phyloP scores from a whole-genome alignment of 1,140 invertebrate species.

The Palaemon carinicauda region DNA sequence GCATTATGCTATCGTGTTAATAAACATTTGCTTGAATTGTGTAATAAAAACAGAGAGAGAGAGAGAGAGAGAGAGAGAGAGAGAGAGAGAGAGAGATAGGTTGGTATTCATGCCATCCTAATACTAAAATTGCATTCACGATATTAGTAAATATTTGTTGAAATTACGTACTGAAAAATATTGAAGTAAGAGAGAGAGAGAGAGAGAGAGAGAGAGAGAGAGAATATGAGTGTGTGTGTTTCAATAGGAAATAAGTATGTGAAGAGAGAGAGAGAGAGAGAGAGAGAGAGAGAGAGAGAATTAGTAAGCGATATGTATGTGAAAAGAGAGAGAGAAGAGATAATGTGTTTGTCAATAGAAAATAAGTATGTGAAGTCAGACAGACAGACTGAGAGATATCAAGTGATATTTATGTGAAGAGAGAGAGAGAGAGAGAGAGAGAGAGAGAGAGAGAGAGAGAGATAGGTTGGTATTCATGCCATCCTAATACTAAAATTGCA shows the following conservation, averaged over 20 bases:
- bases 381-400: no score
- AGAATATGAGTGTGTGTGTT: not conserved
- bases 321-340: not conserved
- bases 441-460: no score
- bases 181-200: constrained; percentile 14
- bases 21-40: not conserved
- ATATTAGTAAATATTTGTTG: no score
- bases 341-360: no score
- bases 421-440: not conserved
- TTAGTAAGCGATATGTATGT: no score
- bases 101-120: no score
- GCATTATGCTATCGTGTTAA: no score
- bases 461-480: no score
- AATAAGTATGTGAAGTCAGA: no score
- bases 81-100: constrained; percentile 21
- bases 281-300: not conserved
- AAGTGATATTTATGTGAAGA: not conserved
- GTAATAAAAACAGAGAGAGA: not conserved
- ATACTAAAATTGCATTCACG: no score
- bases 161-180: no score
- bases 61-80: constrained; percentile 25
- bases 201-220: constrained; percentile 12
- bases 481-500: no score
- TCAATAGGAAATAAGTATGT: not conserved
- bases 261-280: not conserved